Conservation (phyloP, 2,888 invertebrate genomes). For the Nasonovia ribisnigri region DNA sequence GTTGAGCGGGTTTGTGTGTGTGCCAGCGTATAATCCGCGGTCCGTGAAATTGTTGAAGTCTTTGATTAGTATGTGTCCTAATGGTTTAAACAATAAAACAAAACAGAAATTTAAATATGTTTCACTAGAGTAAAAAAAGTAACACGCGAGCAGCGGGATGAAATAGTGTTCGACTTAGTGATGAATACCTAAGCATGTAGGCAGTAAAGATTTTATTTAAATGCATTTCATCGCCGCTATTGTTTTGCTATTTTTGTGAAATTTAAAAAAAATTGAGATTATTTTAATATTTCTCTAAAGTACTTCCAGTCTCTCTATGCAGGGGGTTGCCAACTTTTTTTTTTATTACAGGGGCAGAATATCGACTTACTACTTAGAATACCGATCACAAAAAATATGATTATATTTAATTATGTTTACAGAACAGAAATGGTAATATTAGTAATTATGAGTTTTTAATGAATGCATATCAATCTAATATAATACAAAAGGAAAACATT, state of each 20-base stretch:
- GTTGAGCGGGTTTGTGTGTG: slow-evolving; percentile 66
- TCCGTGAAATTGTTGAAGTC: slow-evolving; percentile 67
- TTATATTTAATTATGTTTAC: background rate
- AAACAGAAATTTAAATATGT: background rate
- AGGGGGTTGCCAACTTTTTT: background rate
- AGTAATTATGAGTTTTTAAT: background rate
- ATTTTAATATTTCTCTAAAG: background rate
- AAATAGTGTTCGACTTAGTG: background rate
- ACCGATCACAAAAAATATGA: background rate
- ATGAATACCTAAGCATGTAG: background rate
- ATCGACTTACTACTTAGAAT: background rate
- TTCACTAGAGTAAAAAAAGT: background rate
- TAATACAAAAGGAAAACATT: background rate
- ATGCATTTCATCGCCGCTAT: background rate
- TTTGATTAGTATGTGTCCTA: slow-evolving; percentile 66
- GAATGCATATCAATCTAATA: background rate
- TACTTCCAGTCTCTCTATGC: background rate
- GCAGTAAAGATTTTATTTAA: background rate
- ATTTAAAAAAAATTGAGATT: background rate
- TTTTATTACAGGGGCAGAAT: background rate
- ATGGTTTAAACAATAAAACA: background rate
- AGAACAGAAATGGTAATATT: background rate
- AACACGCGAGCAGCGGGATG: background rate
- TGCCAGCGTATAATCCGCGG: slow-evolving; percentile 63
- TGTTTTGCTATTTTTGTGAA: background rate